Evolutionary conservation across 1,140 invertebrate species (phyloP), one percentile per base, ranked within the genome.

Genomic region (Vanessa tameamea): DNA sequence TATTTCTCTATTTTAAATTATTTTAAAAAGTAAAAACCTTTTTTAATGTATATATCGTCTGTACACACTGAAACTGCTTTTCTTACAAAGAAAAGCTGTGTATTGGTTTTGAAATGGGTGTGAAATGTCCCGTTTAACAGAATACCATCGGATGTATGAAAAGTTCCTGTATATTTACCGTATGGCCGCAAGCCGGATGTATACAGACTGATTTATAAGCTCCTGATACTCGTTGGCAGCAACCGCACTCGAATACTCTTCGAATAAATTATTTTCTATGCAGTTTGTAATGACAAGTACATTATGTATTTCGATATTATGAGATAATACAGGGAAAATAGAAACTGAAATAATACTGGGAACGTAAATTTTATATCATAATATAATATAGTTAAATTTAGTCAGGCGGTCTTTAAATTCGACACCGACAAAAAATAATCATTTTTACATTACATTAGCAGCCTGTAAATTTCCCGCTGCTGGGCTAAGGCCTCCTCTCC

Each of bases 131-230:
- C 53, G 51, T 53, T 61, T 16, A 61, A 37, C 57, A 61, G 23
- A 31, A 31, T 26, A 31, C 57, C 16, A 61, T 61, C 57, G 57
- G 57, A 61, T 61, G 31, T 61, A 37, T 31, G 23, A 61, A 37
- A 61, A 69, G 47, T 50, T 47, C 7, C 68, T 68, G 65, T 57
- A 55, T 68, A 48, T 50, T 73, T 61, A 48, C 64, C 14, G 53
- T 37, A 67, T 61, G 48, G 47, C 71, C 71, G 47, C 64, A 67
- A 73, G 64, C 71, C 71, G 71, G 64, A 73, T 61, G 71, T 53
- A 47, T 47, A 2, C 53, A n/a, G 64, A 20, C 55, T 67, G 64
- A 67, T 73, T 59, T 73, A 66, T 73, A 73, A 73, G 64, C 71
- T 61, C 26, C 31, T 73, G 71, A 73, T 67, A 73, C 65, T 64